Evolutionary conservation across 1,140 invertebrate species (phyloP).

Genomic region (Colletes gigas): DNA sequence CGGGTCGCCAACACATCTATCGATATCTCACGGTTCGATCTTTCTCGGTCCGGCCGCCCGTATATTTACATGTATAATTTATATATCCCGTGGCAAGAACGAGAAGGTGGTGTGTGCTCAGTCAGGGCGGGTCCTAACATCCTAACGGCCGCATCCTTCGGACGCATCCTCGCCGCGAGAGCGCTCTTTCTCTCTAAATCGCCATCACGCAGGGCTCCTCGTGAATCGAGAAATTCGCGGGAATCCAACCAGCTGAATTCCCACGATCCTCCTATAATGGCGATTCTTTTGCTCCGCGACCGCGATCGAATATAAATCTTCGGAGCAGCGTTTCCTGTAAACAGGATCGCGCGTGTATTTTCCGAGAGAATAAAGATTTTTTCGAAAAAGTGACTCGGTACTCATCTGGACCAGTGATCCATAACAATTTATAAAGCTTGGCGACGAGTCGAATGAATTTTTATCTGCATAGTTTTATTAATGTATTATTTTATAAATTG

Average conservation of each 20-base stretch:
- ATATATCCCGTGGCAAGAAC: slow-evolving; percentile 71
- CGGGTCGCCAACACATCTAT: slow-evolving; percentile 74
- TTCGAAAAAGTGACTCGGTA: too few relatives aligned
- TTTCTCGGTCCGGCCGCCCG: slow-evolving; percentile 67
- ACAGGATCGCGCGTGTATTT: too few relatives aligned
- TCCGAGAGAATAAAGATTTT: too few relatives aligned
- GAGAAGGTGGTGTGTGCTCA: slow-evolving; percentile 42
- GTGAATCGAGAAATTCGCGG: slow-evolving; percentile 49
- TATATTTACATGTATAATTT: slow-evolving; percentile 80
- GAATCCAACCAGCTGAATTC: slow-evolving; percentile 50
- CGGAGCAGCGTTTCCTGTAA: background rate
- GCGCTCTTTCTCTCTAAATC: background rate
- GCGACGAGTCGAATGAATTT: too few relatives aligned
- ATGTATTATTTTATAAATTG: too few relatives aligned
- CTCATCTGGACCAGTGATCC: too few relatives aligned
- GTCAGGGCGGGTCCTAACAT: slow-evolving; percentile 60
- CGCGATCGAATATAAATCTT: slow-evolving; percentile 5
- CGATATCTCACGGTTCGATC: slow-evolving; percentile 76
- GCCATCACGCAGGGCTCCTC: background rate
- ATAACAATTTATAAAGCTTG: too few relatives aligned
- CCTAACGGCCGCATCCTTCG: slow-evolving; percentile 26
- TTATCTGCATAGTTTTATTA: too few relatives aligned
- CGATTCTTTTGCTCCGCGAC: background rate
- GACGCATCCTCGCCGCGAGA: background rate
- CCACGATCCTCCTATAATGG: slow-evolving; percentile 48